phyloP scores from a whole-genome alignment of 2,113 vertebrate species.

The Cacatua alba region DNA sequence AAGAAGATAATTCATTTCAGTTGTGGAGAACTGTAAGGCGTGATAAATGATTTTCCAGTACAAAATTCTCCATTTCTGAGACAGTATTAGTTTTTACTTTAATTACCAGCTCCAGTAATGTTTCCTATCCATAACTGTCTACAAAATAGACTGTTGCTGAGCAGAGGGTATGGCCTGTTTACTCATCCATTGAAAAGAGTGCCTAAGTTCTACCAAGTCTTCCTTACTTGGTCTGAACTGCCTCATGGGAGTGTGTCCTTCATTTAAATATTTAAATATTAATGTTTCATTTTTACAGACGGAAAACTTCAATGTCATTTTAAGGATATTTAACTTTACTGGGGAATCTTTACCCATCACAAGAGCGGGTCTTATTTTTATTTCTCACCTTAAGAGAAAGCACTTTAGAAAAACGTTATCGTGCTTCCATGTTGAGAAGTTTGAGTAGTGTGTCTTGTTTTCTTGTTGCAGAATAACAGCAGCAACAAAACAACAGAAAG shows the following conservation, averaged over 20 bases:
- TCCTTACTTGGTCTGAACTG: constrained; percentile 70
- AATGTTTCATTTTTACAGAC: constrained; percentile 84
- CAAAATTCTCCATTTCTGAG: constrained; percentile 90
- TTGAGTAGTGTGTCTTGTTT: constrained; percentile 35
- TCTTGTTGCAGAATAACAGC: constrained; percentile 73
- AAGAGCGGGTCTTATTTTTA: not conserved
- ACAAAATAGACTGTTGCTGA: constrained; percentile 88
- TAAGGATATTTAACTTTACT: constrained; percentile 87
- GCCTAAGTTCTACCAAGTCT: constrained; percentile 81
- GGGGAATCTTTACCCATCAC: constrained; percentile 19
- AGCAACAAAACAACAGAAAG: constrained; percentile 64
- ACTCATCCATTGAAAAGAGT: constrained; percentile 89
- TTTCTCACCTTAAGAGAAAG: constrained; percentile 8
- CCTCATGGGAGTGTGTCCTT: constrained; percentile 85
- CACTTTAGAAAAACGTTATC: not conserved
- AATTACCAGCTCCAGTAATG: constrained; percentile 96
- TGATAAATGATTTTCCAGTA: constrained; percentile 92
- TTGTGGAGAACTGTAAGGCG: constrained; percentile 78
- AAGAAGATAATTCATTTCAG: constrained; percentile 89
- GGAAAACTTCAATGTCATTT: constrained; percentile 91
- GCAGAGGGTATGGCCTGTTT: constrained; percentile 95
- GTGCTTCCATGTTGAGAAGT: constrained; percentile 51
- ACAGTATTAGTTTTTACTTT: constrained; percentile 98
- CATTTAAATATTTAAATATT: constrained; percentile 98
- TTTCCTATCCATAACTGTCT: constrained; percentile 99